These are phyloP conservation scores for Chamaea fasciata DNA, from an alignment of 2,113 vertebrate genomes.

Conservation along the genomic window DNA sequence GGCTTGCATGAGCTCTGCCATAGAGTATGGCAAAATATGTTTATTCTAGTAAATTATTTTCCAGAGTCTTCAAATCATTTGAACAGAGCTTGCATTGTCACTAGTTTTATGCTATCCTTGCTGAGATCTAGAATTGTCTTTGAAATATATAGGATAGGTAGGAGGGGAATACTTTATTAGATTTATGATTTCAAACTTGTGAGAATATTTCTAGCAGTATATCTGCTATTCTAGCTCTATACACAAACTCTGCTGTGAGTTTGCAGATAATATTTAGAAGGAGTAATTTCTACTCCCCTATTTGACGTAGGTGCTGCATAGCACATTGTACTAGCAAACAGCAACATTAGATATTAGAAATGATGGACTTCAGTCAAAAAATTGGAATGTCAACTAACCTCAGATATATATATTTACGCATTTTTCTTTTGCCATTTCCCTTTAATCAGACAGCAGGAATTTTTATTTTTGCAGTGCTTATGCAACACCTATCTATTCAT, in stretches of 20 bases:
- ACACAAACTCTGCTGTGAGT: neutral
- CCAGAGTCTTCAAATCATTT: neutral
- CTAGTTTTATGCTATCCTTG: neutral
- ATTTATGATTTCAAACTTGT: neutral
- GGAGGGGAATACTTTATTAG: neutral
- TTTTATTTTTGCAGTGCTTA: neutral
- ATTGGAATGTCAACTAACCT: neutral
- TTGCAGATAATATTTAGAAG: neutral
- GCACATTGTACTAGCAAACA: neutral
- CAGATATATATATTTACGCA: accelerated
- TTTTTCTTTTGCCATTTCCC: neutral
- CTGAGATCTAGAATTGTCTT: neutral
- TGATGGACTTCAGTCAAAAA: neutral
- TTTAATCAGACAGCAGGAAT: neutral
- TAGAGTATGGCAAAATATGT: neutral
- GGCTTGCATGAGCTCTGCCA: neutral
- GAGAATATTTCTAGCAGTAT: neutral
- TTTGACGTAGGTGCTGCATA: neutral
- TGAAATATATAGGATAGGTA: neutral
- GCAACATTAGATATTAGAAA: neutral
- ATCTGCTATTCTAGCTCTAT: neutral
- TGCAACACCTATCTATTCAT: neutral
- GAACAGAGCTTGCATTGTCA: neutral
- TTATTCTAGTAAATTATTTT: neutral
- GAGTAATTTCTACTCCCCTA: neutral